Base-by-base conservation (phyloP, 2,797 vertebrate genomes). In the Apogon talboti region DNA sequence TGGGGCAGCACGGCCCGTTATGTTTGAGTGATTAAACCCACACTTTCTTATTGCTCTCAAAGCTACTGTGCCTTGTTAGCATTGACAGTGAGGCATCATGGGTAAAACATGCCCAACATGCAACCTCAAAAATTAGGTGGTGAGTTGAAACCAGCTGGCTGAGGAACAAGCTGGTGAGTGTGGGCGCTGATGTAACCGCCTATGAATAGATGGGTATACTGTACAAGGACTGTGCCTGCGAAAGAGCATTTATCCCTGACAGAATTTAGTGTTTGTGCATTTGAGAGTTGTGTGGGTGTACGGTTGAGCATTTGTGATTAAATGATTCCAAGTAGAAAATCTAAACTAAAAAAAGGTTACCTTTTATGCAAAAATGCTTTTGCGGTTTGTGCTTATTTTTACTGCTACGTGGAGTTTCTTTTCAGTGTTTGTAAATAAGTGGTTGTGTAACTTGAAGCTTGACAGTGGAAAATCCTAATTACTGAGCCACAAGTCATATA, bases 171-270 rank as follows among this genome's bases (percentile, higher is more conserved):
- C 74, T 78, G 78, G 64, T 55, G 74, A 78, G 68, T 42, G 78
- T 81, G 72, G 85, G 82, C 55, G 65, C 63, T 77, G 81, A 87
- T 79, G 71, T 63, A 84, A 84, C 43, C 0, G 1, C 43, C 82
- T 79, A 85, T 81, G 74, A 89, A 87, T 84, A 90, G 71, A 85
- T 24, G 21, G 58, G 71, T 47, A 58, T 71, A 66, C 56, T 74
- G 72, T 71, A 73, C 55, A 10, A 66, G 50, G 54, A 63, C 35
- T 19, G 48, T 43, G 64, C 55, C 67, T 40, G 10, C 18, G 52
- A 50, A 10, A n/a, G 46, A 71, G 66, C 18, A 35, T 70, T 70
- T 68, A 66, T 71, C 35, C 48, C 44, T 6, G 30, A 24, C 6
- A 53, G 33, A 59, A 68, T 63, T 47, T 49, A 33, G 40, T 24